Evolutionary conservation across 2,113 vertebrate species (phyloP).

Genomic region (Ochotona princeps): DNA sequence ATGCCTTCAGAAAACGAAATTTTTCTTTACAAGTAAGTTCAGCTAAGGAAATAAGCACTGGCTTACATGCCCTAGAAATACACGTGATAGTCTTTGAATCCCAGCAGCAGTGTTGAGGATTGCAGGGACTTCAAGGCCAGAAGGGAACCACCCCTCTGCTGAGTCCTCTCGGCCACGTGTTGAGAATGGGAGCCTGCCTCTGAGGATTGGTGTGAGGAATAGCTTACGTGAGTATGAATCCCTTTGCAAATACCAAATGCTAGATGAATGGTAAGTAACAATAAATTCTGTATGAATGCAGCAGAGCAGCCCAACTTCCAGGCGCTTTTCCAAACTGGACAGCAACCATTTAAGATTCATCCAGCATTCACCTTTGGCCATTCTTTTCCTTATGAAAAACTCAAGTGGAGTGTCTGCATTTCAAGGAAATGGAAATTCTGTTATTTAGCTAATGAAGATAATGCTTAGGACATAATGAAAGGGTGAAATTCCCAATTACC

Average conservation of each 20-base stretch:
- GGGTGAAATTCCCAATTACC: constrained; percentile 2
- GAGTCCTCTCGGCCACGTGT: constrained; percentile 11
- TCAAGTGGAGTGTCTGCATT: constrained; percentile 53
- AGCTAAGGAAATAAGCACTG: constrained; percentile 29
- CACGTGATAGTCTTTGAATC: no score
- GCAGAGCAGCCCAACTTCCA: neutral
- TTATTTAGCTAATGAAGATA: constrained; percentile 58
- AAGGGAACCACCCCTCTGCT: constrained; percentile 9
- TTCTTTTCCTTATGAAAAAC: constrained; percentile 52
- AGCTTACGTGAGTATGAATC: constrained; percentile 67
- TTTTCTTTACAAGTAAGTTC: constrained; percentile 40
- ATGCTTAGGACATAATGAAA: constrained; percentile 4
- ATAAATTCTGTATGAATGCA: constrained; percentile 59
- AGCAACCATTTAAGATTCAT: constrained; percentile 71
- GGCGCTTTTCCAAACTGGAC: constrained; percentile 74
- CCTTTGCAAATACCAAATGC: constrained; percentile 65
- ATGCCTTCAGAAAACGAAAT: constrained; percentile 28
- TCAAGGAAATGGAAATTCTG: constrained; percentile 45
- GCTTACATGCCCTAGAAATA: neutral
- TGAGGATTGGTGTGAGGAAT: constrained; percentile 65
- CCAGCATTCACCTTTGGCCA: constrained; percentile 62
- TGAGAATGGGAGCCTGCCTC: constrained; percentile 69
- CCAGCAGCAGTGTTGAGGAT: neutral
- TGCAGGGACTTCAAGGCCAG: neutral
- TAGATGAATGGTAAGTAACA: constrained; percentile 71